Conservation (phyloP, 2,888 invertebrate genomes). For the Sipha maydis region DNA sequence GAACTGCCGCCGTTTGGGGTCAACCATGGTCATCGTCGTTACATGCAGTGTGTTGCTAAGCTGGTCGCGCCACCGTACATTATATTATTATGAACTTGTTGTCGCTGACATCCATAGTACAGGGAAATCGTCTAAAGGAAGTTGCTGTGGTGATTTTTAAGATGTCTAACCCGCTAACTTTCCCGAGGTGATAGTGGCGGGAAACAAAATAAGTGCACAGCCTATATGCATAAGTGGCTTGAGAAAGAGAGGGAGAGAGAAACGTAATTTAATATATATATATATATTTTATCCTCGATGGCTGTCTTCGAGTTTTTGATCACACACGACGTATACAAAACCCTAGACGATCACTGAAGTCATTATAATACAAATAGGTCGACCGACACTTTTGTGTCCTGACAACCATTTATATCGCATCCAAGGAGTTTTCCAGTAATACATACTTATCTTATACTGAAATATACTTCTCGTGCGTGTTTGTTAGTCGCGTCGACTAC, state of each 20-base stretch:
- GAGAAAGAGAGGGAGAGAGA: not conserved
- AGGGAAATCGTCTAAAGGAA: not conserved
- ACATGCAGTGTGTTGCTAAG: not conserved
- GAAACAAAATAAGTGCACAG: too few species aligned
- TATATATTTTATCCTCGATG: not conserved
- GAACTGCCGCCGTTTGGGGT: conserved; percentile 28
- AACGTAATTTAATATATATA: not conserved
- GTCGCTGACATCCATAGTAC: too few species aligned
- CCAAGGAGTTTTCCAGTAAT: not conserved
- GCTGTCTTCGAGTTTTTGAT: not conserved
- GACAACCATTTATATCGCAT: not conserved
- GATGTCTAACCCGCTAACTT: too few species aligned
- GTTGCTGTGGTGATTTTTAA: too few species aligned
- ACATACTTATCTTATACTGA: too few species aligned
- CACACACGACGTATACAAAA: not conserved
- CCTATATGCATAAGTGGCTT: too few species aligned
- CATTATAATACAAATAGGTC: not conserved
- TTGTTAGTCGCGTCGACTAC: not conserved
- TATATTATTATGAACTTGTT: not conserved
- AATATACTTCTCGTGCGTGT: not conserved
- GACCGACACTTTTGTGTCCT: conserved; percentile 8
- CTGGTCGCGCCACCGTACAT: not conserved
- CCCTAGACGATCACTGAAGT: not conserved
- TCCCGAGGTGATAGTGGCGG: too few species aligned
- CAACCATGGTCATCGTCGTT: not conserved